phyloP scores from a whole-genome alignment of 2,888 invertebrate species.

The Peribatodes rhomboidaria region DNA sequence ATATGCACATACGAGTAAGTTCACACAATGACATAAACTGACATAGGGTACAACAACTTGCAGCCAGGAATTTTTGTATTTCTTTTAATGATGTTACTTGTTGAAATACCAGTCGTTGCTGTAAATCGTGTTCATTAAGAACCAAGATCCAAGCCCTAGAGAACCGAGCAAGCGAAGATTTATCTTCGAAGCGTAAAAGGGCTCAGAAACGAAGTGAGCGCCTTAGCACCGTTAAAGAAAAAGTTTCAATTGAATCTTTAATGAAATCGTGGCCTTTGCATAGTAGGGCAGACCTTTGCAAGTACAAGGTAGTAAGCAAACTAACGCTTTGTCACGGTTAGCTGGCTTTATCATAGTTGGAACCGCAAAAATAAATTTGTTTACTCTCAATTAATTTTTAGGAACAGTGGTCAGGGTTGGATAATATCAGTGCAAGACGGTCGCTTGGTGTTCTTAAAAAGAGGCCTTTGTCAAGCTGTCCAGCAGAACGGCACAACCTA shows the following conservation, averaged over 20 bases:
- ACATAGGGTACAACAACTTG: no score
- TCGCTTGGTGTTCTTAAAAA: no score
- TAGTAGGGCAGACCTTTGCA: constrained; percentile 45
- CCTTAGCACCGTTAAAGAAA: constrained; percentile 49
- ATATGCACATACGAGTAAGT: no score
- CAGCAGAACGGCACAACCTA: no score
- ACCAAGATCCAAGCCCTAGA: constrained; percentile 15
- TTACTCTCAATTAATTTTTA: neutral
- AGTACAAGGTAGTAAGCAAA: neutral
- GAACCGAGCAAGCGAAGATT: constrained; percentile 30
- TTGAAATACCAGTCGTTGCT: neutral
- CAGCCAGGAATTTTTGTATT: no score
- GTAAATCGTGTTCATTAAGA: constrained; percentile 17
- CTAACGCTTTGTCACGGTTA: constrained; percentile 8
- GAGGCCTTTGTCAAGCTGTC: no score
- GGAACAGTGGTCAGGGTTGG: no score
- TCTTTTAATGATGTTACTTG: no score
- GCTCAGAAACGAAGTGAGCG: constrained; percentile 39
- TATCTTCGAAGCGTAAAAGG: constrained; percentile 36
- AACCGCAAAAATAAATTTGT: no score
- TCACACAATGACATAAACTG: no score
- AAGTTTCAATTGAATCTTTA: constrained; percentile 55
- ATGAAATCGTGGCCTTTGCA: constrained; percentile 55
- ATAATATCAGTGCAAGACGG: no score
- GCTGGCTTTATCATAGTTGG: neutral